Conservation (phyloP, 1,140 invertebrate species). For the Phortica variegata region DNA sequence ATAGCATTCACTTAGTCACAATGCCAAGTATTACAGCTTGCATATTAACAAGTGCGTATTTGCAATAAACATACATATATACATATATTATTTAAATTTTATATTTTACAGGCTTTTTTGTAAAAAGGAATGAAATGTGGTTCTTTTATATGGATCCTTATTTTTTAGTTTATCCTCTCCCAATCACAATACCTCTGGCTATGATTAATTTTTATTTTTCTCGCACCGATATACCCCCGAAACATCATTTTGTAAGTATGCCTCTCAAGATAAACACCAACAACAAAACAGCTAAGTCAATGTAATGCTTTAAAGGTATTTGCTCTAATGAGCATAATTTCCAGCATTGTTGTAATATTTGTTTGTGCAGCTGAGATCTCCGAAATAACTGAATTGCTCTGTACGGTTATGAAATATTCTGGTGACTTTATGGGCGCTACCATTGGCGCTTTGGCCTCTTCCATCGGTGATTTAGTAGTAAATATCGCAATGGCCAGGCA, state of each 20-base stretch:
- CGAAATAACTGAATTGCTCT: conserved; percentile 13
- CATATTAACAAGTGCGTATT: conserved; percentile 2
- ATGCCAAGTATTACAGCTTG: conserved; percentile 8
- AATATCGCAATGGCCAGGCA: conserved; percentile 18
- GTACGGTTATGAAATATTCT: not conserved
- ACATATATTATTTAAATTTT: not conserved
- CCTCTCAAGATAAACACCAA: too few relatives aligned
- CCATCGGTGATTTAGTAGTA: conserved; percentile 11
- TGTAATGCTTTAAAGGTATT: conserved; percentile 2
- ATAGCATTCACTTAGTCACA: conserved; percentile 11
- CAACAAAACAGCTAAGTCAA: too few relatives aligned
- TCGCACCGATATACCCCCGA: conserved; percentile 16
- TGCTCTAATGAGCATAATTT: conserved; percentile 12
- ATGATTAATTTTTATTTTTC: not conserved
- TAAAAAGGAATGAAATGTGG: conserved; percentile 1
- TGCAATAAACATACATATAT: too few relatives aligned
- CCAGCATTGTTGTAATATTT: conserved; percentile 15
- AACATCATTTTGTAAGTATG: conserved; percentile 13
- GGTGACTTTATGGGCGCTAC: conserved; percentile 19
- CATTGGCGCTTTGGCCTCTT: conserved; percentile 3
- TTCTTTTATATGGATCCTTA: not conserved
- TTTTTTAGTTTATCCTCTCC: conserved; percentile 6
- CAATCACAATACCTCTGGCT: conserved; percentile 10
- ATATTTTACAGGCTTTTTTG: not conserved
- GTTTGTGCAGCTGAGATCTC: conserved; percentile 21